Evolutionary conservation across 2,888 invertebrate genomes (phyloP), one percentile per base, ranked within the genome.

Genomic region (Encarsia formosa): DNA sequence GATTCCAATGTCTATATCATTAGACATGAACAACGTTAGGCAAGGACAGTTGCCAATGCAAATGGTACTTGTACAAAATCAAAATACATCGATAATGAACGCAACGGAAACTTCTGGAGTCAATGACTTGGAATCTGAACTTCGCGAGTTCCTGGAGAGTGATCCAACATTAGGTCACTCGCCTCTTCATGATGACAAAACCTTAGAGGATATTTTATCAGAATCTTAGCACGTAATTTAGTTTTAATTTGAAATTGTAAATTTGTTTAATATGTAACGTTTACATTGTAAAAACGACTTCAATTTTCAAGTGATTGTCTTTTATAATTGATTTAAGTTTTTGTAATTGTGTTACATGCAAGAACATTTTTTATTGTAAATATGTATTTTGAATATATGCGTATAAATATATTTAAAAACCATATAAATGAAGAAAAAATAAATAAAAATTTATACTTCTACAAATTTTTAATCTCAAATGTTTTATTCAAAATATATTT

Each of bases 81-180:
- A 68, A 56, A 61, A 65, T 8, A 37, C 64, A n/a, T 59, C 66
- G 22, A 57, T 72, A 15, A 29, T 72, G 18, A 60, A 42, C 26
- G 52, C 68, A 6, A 54, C 64, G 38, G 74, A 72, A 42, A 55
- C 69, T 1, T 63, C 74, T 2, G 74, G 72, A 2, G 77, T 77
- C 52, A 75, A 77, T 15, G 86, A 86, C 74, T 73, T 86, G 60
- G 86, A 86, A 68, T 81, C 81, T 13, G 86, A 86, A 62, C 67
- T 86, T 38, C 75, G 86, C n/a, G 85, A 86, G 69, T 86, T 86
- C 69, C 73, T 86, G 20, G 86, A 86, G 68, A 83, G 82, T 67
- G 85, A 84, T 61, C 78, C 81, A 26, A 80, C 80, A 20, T 71
- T 81, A 53, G 76, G 77, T 26, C 79, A 77, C 49, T 79, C 78